A percentile compares a stretch with the other conserved stretches of the same genome.
These are phyloP conservation scores for Agrochola circellaris DNA, from an alignment of 2,888 invertebrate species.

Conservation along the genomic window DNA sequence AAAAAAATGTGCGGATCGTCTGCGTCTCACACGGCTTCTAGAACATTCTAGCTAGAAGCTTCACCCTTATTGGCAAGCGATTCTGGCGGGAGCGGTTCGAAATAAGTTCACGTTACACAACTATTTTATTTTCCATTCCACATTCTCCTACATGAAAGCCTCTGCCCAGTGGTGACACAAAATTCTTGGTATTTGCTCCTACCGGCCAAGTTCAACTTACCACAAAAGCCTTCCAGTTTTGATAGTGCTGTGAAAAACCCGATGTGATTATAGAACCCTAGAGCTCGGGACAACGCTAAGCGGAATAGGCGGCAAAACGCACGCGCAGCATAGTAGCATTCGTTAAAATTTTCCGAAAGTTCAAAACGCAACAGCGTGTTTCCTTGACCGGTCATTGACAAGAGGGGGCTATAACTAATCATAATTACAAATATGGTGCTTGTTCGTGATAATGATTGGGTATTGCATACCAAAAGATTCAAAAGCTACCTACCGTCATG, in stretches of 20 bases:
- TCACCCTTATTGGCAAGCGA: no score
- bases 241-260: background rate
- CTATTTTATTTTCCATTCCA: background rate
- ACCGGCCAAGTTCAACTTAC: background rate
- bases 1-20: no score
- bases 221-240: background rate
- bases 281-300: background rate
- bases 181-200: background rate
- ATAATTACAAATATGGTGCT: slow-evolving; percentile 39
- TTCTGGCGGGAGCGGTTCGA: no score
- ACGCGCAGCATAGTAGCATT: background rate
- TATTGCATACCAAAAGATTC: slow-evolving; percentile 35
- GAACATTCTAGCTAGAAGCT: no score
- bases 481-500: slow-evolving; percentile 16
- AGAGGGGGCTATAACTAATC: background rate
- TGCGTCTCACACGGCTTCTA: no score
- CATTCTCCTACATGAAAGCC: background rate
- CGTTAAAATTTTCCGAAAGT: background rate
- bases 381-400: slow-evolving; percentile 22
- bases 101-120: no score
- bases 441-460: background rate
- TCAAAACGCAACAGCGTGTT: slow-evolving; percentile 11
- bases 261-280: background rate
- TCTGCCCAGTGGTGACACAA: background rate
- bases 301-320: background rate